A percentile compares a stretch with the other conserved stretches of the same genome.
These are phyloP conservation scores for Cephus sareptanus DNA, from an alignment of 2,888 invertebrate genomes.

Conservation along the genomic window DNA sequence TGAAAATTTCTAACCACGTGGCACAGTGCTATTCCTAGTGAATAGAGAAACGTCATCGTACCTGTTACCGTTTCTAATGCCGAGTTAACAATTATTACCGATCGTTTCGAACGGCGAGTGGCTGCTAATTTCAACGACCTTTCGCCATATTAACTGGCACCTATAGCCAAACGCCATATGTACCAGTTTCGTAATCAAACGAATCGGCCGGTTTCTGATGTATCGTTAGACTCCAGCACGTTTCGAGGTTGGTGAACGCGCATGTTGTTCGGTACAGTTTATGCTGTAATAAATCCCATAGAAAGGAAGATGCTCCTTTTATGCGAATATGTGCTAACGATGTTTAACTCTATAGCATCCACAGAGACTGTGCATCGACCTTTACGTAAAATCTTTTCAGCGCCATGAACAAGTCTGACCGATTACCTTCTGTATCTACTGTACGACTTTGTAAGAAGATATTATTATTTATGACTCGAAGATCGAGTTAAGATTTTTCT, in stretches of 20 bases:
- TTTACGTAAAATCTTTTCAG: background rate
- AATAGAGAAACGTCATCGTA: background rate
- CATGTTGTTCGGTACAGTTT: background rate
- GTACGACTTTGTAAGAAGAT: background rate
- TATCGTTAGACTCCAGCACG: background rate
- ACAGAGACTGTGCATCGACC: background rate
- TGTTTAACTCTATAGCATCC: background rate
- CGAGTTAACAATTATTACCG: conserved; percentile 7
- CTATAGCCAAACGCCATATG: background rate
- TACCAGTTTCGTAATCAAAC: background rate
- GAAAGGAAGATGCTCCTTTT: conserved; percentile 28
- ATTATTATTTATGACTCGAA: background rate
- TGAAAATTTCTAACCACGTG: background rate
- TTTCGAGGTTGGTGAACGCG: background rate
- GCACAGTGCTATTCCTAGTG: background rate
- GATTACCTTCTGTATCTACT: background rate
- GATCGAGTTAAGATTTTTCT: background rate
- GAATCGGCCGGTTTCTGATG: background rate
- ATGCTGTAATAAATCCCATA: conserved; percentile 16
- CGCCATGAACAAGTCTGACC: background rate
- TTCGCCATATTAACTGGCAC: conserved; percentile 5
- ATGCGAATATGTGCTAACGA: background rate
- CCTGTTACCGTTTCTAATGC: background rate
- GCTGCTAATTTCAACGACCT: conserved; percentile 16
- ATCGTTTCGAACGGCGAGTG: background rate